These are phyloP conservation scores for Dasysyrphus albostriatus DNA, from an alignment of 2,888 invertebrate species.

Conservation along the genomic window DNA sequence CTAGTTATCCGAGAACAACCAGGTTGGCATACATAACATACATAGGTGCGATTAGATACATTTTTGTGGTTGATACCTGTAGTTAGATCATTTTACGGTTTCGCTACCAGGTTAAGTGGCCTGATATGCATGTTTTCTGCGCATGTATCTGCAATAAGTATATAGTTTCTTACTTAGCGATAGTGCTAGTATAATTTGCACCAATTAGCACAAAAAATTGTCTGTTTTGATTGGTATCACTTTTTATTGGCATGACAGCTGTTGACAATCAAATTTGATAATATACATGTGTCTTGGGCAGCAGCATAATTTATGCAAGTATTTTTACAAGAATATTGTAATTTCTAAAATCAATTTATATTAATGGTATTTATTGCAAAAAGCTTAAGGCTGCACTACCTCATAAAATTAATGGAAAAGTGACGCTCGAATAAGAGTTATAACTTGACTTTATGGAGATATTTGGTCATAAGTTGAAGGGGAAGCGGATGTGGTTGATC, in stretches of 20 bases:
- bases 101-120: constrained; percentile 45
- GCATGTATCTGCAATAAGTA: not conserved
- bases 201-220: constrained; percentile 53
- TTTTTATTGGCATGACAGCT: constrained; percentile 17
- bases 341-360: not conserved
- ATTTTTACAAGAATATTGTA: constrained; percentile 2
- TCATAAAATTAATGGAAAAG: not conserved
- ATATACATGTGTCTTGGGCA: not conserved
- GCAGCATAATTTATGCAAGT: constrained; percentile 5
- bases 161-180: constrained; percentile 4
- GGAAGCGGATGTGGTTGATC: no score
- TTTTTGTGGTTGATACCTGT: constrained; percentile 53
- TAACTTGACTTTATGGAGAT: not conserved
- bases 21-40: not conserved
- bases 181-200: constrained; percentile 37
- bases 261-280: constrained; percentile 49
- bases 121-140: constrained; percentile 21
- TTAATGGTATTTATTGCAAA: not conserved
- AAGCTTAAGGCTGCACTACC: no score
- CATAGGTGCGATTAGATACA: constrained; percentile 36
- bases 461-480: not conserved
- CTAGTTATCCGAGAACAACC: constrained; percentile 19
- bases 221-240: constrained; percentile 32
- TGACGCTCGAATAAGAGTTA: not conserved
- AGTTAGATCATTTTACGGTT: constrained; percentile 48